Base-by-base conservation (phyloP, 2,113 vertebrate species). In the Asarcornis scutulata region DNA sequence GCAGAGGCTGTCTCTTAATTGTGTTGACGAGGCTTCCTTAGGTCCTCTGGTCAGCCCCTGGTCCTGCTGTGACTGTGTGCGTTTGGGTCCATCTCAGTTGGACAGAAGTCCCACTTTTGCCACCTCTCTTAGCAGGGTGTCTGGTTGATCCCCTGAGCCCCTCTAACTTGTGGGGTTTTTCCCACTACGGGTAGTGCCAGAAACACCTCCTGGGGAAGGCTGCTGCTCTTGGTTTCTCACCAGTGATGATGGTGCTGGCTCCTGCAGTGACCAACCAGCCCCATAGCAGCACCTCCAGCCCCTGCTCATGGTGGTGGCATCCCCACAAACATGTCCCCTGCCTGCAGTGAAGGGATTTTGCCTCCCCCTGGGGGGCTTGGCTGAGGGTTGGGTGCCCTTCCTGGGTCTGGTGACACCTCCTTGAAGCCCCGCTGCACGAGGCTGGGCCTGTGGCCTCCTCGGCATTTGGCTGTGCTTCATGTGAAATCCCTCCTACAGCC, bases 401-500 rank as follows among this genome's bases (percentile, higher is more conserved):
- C 69, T 25, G 34, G 66, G 59, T 38, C 69, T 48, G 48, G 18
- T 32, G 64, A 60, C 0, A 5, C 15, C 11, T 73, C 1, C 0
- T 42, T 1, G 3, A 21, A 72, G 73, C 73, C 29, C 6, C 0
- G 0, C 79, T 50, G 38, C 44, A 69, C 79, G 77, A 74, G 29
- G 56, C 23, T 81, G 68, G 73, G 78, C 77, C 83, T 52, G 7
- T 7, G 32, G 83, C 78, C 80, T 92, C 80, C 38, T 31, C 62
- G 64, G 76, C 83, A 95, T 95, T 94, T 93, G 91, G 92, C 91
- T 88, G 83, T 2, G 2, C 75, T 73, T 94, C 0, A 17, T 56
- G 18, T 25, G 36, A 87, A 63, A 87, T 62, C 67, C 73, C 89
- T 96, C 74, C 89, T 92, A 91, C 81, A 85, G 77, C 58, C 89